Base-by-base conservation (phyloP, 2,888 invertebrate species). In the Drosophila borealis region DNA sequence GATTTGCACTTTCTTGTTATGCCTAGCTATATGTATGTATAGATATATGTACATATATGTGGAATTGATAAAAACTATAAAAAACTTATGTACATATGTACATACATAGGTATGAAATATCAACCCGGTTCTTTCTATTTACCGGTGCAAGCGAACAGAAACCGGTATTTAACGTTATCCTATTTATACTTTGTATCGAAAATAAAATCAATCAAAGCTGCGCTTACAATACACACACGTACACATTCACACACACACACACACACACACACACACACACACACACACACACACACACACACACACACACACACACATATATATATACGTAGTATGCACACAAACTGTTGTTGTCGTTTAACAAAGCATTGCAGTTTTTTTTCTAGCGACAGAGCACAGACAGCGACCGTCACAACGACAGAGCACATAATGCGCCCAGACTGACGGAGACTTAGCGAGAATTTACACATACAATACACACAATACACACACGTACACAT, bases 101-200 rank as follows among this genome's bases (percentile, higher is more conserved):
- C n/a, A n/a, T n/a, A n/a, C 36, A 42, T 13, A 37, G 45, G 13
- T 44, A 41, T 8, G 19, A 61, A 50, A 42, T 72, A 49, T 13
- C 67, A 51, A 14, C 25, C 17, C 37, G 6, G 17, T 41, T 41
- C 11, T 4, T 42, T 36, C 11, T n/a, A 55, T 48, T 45, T 59
- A 59, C 36, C 55, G 59, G 55, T 59, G 55, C 39, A 41, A 63
- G 49, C 50, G 21, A 39, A 17, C 48, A 34, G 33, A 70, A 74
- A 74, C 74, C 70, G 70, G 61, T 74, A 61, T 50, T 17, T 48
- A 48, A 59, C 61, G 13, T 50, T 50, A 64, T 74, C 49, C 49
- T 44, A 54, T 61, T 60, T 56, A 29, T 29, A 33, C 29, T 19
- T 39, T 48, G 19, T 49, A 57, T 49, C 33, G 56, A 60, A 68